Evolutionary conservation across 2,888 invertebrate species (phyloP).

Genomic region (Therioaphis trifolii): DNA sequence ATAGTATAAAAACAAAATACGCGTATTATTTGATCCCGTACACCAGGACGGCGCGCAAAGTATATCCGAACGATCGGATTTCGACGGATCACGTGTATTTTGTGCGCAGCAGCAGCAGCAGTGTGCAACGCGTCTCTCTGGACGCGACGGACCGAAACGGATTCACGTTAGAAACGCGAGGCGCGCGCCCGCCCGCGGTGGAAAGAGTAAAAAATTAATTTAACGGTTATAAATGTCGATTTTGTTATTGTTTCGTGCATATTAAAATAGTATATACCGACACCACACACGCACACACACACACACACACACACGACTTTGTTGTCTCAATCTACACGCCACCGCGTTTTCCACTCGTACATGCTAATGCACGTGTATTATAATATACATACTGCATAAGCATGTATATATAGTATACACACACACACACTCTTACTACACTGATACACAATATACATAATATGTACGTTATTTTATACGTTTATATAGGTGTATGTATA

Average conservation of each 20-base stretch:
- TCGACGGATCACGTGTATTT: conserved; percentile 1
- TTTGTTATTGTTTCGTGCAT: not conserved
- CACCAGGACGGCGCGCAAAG: not conserved
- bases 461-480: not conserved
- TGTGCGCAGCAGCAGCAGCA: not conserved
- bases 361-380: not conserved
- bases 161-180: not conserved
- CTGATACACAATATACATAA: not conserved
- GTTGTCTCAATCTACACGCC: not conserved
- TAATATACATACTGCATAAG: no score
- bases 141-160: conserved; percentile 20
- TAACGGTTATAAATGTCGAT: not conserved
- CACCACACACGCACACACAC: no score
- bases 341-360: not conserved
- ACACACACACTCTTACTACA: not conserved
- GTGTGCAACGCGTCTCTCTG: not conserved
- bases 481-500: not conserved
- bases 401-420: not conserved
- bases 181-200: not conserved
- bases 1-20: no score
- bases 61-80: conserved; percentile 9
- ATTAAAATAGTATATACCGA: not conserved
- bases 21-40: not conserved
- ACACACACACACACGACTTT: not conserved
- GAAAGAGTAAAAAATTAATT: not conserved